Percentiles rank a stretch among this genome's conserved stretches.
phyloP scores from a whole-genome alignment of 2,797 vertebrate genomes.

The Syncerus caffer region DNA sequence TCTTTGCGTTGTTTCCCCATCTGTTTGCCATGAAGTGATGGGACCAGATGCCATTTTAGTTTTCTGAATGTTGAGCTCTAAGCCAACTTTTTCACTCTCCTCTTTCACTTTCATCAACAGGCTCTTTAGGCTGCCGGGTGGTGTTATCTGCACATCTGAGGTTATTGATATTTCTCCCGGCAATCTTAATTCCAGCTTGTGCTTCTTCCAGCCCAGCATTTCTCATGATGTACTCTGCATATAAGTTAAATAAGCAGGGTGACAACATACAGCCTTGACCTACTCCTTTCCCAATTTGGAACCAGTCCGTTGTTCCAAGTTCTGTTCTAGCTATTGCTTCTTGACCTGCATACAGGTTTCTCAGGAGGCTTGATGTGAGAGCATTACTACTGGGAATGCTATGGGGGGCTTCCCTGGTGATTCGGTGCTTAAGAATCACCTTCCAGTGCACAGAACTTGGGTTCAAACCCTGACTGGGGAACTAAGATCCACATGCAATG shows the following conservation, averaged over 20 bases:
- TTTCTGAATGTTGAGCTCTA: background rate
- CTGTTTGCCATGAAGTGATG: background rate
- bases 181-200: no score
- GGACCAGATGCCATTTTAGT: background rate
- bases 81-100: background rate
- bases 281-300: background rate
- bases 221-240: background rate
- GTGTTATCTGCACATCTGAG: no score
- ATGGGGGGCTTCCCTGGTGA: background rate
- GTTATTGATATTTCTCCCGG: no score
- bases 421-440: rapidly evolving
- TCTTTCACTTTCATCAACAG: no score
- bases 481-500: background rate
- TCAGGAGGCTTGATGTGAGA: background rate
- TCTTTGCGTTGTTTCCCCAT: background rate
- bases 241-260: background rate
- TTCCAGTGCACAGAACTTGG: background rate
- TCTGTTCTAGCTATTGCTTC: background rate
- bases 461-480: background rate
- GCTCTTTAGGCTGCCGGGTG: no score
- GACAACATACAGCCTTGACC: background rate
- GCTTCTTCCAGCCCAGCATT: background rate
- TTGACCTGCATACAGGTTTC: background rate
- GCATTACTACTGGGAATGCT: background rate
- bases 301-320: background rate